Evolutionary conservation across 1,140 invertebrate genomes (phyloP).

Genomic region (Argopecten irradians): DNA sequence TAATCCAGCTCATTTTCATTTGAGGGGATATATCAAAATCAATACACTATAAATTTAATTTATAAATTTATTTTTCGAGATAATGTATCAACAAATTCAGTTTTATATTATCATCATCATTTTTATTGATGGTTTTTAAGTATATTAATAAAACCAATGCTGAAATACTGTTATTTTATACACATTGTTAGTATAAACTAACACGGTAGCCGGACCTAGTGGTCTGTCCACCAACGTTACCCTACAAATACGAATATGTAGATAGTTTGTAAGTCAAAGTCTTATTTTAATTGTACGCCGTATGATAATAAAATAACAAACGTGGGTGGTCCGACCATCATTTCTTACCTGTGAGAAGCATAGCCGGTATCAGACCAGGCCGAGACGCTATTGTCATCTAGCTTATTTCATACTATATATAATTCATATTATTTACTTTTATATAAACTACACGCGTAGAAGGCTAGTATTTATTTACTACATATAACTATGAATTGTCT

Average conservation of each 20-base stretch:
- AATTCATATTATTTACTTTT: not conserved
- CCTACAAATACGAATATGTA: not conserved
- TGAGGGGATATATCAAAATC: too few relatives aligned
- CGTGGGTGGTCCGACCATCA: conserved; percentile 38
- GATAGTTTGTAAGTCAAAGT: conserved; percentile 31
- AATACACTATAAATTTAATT: too few relatives aligned
- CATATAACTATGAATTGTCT: not conserved
- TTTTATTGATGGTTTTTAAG: too few relatives aligned
- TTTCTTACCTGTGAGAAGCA: conserved; percentile 24
- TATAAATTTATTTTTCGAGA: too few relatives aligned
- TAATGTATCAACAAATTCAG: too few relatives aligned
- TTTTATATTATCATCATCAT: too few relatives aligned
- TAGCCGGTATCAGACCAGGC: not conserved
- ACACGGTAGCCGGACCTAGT: too few relatives aligned
- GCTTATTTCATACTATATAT: not conserved
- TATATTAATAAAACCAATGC: too few relatives aligned
- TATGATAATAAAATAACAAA: conserved; percentile 35
- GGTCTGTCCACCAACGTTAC: not conserved
- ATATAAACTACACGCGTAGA: not conserved
- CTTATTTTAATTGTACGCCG: conserved; percentile 27
- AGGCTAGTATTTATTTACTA: not conserved
- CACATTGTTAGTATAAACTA: not conserved
- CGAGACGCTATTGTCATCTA: not conserved
- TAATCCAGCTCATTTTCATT: too few relatives aligned
- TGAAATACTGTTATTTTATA: not conserved